These are phyloP conservation scores for Anisognathus igniventris DNA, from an alignment of 2,797 vertebrate species.

Conservation along the genomic window DNA sequence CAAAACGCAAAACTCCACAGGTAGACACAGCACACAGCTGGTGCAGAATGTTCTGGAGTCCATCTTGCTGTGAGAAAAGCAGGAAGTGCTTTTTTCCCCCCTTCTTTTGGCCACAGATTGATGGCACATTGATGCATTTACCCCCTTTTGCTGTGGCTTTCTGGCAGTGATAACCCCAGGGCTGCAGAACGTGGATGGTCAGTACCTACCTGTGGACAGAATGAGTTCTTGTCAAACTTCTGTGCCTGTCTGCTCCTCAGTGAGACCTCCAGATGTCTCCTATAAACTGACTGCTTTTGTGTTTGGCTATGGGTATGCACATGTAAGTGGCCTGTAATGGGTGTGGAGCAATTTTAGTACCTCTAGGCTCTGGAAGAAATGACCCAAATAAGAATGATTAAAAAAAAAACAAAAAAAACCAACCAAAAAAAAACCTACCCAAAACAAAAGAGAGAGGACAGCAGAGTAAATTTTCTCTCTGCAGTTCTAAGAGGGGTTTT, in stretches of 20 bases:
- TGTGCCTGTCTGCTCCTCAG: background rate
- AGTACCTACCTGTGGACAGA: background rate
- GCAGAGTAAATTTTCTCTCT: background rate
- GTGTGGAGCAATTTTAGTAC: background rate
- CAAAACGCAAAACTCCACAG: background rate
- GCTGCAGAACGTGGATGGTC: background rate
- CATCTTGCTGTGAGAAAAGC: background rate
- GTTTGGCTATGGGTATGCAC: background rate
- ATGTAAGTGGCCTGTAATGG: accelerated
- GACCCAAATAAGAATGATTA: background rate
- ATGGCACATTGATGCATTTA: background rate
- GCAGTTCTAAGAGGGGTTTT: background rate
- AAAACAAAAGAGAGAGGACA: background rate
- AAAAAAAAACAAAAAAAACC: background rate
- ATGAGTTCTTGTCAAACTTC: background rate
- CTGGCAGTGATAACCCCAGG: background rate
- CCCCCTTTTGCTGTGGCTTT: background rate
- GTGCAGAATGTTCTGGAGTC: background rate
- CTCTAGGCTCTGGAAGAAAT: background rate
- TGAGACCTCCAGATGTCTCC: background rate
- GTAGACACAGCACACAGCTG: background rate
- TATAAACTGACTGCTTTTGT: background rate
- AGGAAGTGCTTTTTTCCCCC: background rate
- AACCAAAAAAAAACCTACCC: no score
- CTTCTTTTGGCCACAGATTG: background rate